phyloP scores from a whole-genome alignment of 2,113 vertebrate genomes.

The Neogobius melanostomus region DNA sequence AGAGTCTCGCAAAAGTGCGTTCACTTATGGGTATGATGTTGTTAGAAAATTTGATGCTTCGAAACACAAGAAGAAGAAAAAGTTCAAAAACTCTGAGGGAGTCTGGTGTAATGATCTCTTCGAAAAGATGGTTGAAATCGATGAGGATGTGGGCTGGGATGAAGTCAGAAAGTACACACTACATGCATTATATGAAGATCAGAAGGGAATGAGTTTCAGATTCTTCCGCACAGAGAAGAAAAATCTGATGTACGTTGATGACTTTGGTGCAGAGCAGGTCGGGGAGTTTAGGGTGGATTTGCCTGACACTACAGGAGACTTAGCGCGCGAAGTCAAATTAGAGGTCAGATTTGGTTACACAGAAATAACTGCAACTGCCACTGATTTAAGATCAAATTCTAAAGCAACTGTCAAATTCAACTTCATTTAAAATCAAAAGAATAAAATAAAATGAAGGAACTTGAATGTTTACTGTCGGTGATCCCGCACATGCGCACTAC shows the following conservation, averaged over 20 bases:
- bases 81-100: neutral
- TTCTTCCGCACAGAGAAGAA: neutral
- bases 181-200: too few relatives aligned
- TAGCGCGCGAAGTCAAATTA: neutral
- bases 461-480: too few relatives aligned
- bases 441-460: too few relatives aligned
- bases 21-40: neutral
- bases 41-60: neutral
- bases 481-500: too few relatives aligned
- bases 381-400: neutral
- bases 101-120: neutral
- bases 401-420: neutral
- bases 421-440: neutral
- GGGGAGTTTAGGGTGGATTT: neutral
- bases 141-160: neutral
- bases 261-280: neutral
- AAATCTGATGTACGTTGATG: neutral
- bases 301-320: neutral
- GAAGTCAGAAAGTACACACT: too few relatives aligned
- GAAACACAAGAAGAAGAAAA: neutral
- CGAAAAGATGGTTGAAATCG: neutral
- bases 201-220: neutral
- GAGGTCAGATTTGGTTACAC: neutral
- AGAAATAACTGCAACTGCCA: neutral
- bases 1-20: neutral